Conservation (phyloP, 2,113 vertebrate genomes). For the Oreotragus oreotragus region DNA sequence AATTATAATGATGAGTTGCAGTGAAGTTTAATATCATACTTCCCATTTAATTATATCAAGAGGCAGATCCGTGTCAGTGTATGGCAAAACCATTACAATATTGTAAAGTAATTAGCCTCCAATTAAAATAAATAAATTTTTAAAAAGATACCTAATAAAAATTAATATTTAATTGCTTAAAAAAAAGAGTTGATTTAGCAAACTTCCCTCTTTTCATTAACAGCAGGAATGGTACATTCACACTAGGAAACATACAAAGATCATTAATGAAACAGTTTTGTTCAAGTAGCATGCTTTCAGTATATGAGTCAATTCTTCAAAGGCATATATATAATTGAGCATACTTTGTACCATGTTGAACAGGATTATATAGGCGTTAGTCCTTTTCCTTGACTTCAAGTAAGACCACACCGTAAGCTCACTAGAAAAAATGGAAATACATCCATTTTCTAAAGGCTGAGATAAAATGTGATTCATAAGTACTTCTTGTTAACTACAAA, state of each 20-base stretch:
- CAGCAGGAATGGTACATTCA: not conserved
- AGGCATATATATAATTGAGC: not conserved
- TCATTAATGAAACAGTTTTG: not conserved
- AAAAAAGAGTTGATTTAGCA: conserved; percentile 25
- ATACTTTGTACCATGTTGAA: not conserved
- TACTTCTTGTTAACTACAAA: too few species aligned
- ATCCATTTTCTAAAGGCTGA: too few species aligned
- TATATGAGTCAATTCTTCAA: not conserved
- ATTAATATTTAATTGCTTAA: not conserved
- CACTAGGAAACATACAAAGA: not conserved
- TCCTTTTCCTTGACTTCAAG: too few species aligned
- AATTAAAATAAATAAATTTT: not conserved
- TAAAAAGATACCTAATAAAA: not conserved
- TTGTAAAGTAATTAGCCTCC: not conserved
- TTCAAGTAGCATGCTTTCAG: not conserved
- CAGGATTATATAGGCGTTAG: too few species aligned
- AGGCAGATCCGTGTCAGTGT: not conserved
- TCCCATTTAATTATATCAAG: conserved; percentile 25
- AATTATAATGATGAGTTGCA: not conserved
- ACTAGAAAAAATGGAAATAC: too few species aligned
- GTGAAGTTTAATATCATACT: conserved; percentile 5
- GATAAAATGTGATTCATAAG: too few species aligned
- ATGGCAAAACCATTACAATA: not conserved
- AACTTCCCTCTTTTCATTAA: conserved; percentile 30
- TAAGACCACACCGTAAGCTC: too few species aligned